Percentiles rank a stretch among this genome's conserved stretches.
Conservation (phyloP, 2,888 invertebrate genomes). For the Netelia fuscicornis region DNA sequence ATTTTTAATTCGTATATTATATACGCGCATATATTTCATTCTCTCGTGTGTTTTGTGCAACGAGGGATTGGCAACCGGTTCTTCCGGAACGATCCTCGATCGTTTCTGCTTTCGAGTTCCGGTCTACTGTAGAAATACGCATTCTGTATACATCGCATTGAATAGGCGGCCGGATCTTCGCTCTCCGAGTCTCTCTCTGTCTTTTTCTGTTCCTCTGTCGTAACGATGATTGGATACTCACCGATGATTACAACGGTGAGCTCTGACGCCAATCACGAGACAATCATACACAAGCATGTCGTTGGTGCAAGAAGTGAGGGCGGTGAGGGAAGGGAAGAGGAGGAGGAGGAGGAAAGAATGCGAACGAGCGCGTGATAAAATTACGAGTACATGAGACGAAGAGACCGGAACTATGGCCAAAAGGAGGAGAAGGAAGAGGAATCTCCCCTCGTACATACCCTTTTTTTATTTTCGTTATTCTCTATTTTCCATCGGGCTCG, state of each 20-base stretch:
- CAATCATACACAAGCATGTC: conserved; percentile 32
- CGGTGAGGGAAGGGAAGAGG: not conserved
- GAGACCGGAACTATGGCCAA: conserved; percentile 56
- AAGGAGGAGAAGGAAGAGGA: conserved; percentile 61
- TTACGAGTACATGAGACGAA: conserved; percentile 53
- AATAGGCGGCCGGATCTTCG: conserved; percentile 82
- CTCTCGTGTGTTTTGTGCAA: conserved; percentile 63
- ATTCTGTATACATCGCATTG: conserved; percentile 38
- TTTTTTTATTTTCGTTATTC: conserved; percentile 25
- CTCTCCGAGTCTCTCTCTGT: conserved; percentile 74
- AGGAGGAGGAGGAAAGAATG: conserved; percentile 32
- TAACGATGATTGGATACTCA: conserved; percentile 73
- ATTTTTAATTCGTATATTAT: too few relatives aligned
- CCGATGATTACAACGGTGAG: conserved; percentile 66
- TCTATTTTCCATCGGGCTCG: conserved; percentile 12
- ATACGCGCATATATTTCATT: not conserved
- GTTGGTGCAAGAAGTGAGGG: conserved; percentile 10
- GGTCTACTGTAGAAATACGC: conserved; percentile 43
- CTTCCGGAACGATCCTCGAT: conserved; percentile 77
- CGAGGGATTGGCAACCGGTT: conserved; percentile 74
- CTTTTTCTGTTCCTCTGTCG: conserved; percentile 48
- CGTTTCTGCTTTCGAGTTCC: conserved; percentile 65
- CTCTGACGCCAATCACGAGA: conserved; percentile 75
- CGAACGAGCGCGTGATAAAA: conserved; percentile 55
- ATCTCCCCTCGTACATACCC: conserved; percentile 39